Evolutionary conservation across 2,113 vertebrate species (phyloP).

Genomic region (Colinus virginianus): DNA sequence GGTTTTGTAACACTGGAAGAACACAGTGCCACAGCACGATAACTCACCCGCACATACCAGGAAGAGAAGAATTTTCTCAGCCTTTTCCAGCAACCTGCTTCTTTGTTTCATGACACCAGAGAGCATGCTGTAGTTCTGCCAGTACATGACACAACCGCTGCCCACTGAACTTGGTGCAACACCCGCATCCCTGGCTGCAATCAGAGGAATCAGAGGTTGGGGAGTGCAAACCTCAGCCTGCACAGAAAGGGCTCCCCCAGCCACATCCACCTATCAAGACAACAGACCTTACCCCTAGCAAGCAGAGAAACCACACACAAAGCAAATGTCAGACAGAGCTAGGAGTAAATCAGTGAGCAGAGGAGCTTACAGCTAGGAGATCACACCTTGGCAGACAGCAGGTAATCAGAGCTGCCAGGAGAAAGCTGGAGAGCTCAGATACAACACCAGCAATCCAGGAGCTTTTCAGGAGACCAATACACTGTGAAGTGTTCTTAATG

Average conservation of each 20-base stretch:
- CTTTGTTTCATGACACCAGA: background rate
- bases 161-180: background rate
- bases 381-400: background rate
- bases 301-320: background rate
- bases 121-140: background rate
- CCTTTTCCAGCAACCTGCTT: background rate
- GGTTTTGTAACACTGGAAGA: background rate
- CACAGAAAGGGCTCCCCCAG: background rate
- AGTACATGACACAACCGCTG: background rate
- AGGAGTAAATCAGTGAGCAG: background rate
- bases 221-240: background rate
- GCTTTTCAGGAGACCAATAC: background rate
- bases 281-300: background rate
- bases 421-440: background rate
- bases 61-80: background rate
- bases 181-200: background rate
- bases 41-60: background rate
- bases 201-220: background rate
- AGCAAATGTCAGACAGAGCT: background rate
- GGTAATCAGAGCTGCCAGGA: background rate
- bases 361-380: background rate
- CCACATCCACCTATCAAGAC: background rate
- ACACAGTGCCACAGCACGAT: background rate
- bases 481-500: slow-evolving; percentile 1
- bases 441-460: slow-evolving; percentile 5